Base-by-base conservation (phyloP, 2,797 vertebrate species). In the Pipistrellus pipistrellus region DNA sequence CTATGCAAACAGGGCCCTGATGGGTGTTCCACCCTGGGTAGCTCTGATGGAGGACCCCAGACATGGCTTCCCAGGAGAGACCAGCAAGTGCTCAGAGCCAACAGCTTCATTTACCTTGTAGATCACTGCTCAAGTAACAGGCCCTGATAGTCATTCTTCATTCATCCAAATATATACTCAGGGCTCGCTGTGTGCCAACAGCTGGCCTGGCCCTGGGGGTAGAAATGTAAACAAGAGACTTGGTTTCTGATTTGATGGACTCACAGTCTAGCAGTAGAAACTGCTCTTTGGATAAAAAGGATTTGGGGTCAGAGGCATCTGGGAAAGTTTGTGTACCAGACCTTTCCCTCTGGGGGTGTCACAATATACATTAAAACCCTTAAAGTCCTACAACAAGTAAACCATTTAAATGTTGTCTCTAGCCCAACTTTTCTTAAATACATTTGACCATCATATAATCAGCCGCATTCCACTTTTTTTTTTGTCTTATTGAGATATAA, bases 211-310 rank as follows among this genome's bases (percentile, higher is more conserved):
- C 18, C 25, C 73, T 18, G 25, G 25, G 53, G 46, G 7, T 18
- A 32, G 30, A 66, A 25, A 32, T 6, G 15, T 75, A 35, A 72
- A 68, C 2, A 85, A 48, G 59, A 88, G 62, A 77, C 8, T 1
- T 23, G 35, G n/a, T 48, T 86, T 88, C 66, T 72, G 72, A 12
- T 44, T 75, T 27, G 72, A 76, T 38, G 35, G 77, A 38, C 69
- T 72, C 20, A n/a, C 12, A 5, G 3, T 14, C 21, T 30, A 66
- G 27, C 20, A 6, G 11, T 55, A 20, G 78, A 51, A 88, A 53
- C 53, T 55, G 20, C 46, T 91, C 11, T 72, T 69, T 38, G 23
- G 57, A 59, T 66, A 4, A 72, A 82, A 68, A 59, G 35, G 64
- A 21, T 92, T 80, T 73, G 13, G 51, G 35, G 38, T 87, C 38